Conservation (phyloP, 2,888 invertebrate species). For the Pheosia tremula region DNA sequence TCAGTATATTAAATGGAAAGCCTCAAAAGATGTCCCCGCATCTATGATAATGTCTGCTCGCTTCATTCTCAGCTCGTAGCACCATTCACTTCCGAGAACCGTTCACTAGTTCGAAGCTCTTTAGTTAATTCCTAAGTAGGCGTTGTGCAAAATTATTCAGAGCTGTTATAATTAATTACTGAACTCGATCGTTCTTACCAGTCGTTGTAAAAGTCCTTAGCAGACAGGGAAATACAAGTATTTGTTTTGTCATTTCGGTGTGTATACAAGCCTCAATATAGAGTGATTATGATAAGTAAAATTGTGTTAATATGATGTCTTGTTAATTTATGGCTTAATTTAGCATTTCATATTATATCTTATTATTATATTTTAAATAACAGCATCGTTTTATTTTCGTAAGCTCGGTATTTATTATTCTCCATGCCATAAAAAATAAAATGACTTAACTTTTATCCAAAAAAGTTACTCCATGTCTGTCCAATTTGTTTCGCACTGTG, state of each 20-base stretch:
- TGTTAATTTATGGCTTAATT: too few species aligned
- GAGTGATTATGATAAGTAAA: too few species aligned
- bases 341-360: too few species aligned
- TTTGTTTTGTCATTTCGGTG: neutral
- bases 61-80: neutral
- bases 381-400: too few species aligned
- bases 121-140: constrained; percentile 27
- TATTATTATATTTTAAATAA: too few species aligned
- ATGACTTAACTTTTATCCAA: too few species aligned
- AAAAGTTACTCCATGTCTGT: too few species aligned
- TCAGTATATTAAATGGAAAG: neutral
- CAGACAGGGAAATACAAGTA: neutral
- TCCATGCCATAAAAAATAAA: too few species aligned
- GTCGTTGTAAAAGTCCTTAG: constrained; percentile 27
- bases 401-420: too few species aligned
- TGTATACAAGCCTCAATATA: too few species aligned
- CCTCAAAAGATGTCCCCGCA: neutral
- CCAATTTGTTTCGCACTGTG: neutral
- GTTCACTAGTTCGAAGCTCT: constrained; percentile 25
- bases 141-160: constrained; percentile 32
- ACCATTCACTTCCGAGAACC: constrained; percentile 12
- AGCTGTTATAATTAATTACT: constrained; percentile 38
- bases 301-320: too few species aligned
- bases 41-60: neutral
- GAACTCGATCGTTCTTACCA: constrained; percentile 19